These are phyloP conservation scores for Thyatira batis DNA, from an alignment of 2,888 invertebrate species.

Conservation along the genomic window DNA sequence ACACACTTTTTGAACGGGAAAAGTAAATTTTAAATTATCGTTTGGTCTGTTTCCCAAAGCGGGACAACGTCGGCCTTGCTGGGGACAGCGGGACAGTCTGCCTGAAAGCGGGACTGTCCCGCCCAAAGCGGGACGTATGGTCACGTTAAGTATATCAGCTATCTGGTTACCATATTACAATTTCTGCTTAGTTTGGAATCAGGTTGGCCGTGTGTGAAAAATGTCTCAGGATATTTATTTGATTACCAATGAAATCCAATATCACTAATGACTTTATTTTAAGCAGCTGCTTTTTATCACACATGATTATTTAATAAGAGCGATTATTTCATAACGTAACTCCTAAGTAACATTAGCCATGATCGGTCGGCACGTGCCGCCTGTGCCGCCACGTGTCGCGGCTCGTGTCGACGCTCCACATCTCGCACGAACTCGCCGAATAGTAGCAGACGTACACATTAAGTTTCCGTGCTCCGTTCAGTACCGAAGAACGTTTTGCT, in stretches of 20 bases:
- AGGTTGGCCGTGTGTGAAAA: too few species aligned
- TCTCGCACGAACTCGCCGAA: not conserved
- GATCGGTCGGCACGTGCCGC: not conserved
- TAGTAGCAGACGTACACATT: conserved; percentile 1
- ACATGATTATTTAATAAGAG: too few species aligned
- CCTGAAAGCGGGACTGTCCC: conserved; percentile 6
- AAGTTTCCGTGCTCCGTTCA: not conserved
- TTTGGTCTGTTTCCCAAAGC: not conserved
- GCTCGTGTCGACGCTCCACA: not conserved
- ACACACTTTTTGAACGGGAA: too few species aligned
- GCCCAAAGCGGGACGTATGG: conserved; percentile 6
- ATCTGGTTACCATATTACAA: too few species aligned
- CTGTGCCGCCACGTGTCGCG: not conserved
- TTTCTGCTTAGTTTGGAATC: too few species aligned
- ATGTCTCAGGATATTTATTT: too few species aligned
- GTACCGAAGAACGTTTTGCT: not conserved
- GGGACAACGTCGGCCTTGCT: not conserved
- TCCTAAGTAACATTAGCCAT: not conserved
- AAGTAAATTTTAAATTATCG: too few species aligned
- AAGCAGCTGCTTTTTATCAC: not conserved
- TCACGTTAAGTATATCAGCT: too few species aligned
- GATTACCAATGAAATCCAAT: too few species aligned
- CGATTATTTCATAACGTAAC: not conserved
- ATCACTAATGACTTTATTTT: not conserved
- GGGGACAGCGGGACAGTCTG: conserved; percentile 5